These are phyloP conservation scores for Chouioia cunea DNA, from an alignment of 2,888 invertebrate genomes.

Conservation along the genomic window DNA sequence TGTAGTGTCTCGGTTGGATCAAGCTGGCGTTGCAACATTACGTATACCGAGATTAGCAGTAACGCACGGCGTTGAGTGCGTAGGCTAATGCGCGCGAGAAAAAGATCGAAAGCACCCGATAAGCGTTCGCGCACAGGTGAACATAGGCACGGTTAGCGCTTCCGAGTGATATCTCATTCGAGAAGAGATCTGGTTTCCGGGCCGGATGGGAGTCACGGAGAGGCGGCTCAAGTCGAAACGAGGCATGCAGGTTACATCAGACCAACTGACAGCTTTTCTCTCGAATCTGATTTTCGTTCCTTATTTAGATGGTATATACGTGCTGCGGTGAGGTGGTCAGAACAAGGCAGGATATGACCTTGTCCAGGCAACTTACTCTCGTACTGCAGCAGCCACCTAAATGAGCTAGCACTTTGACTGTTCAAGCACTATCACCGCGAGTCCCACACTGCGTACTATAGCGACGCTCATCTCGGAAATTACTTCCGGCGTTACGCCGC, in stretches of 20 bases:
- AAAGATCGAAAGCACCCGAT: slow-evolving; percentile 50
- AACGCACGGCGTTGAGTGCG: slow-evolving; percentile 47
- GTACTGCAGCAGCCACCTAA: slow-evolving; percentile 54
- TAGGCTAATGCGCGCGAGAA: slow-evolving; percentile 34
- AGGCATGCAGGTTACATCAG: too few relatives aligned
- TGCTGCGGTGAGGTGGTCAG: too few relatives aligned
- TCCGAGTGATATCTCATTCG: slow-evolving; percentile 38
- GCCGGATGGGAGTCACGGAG: slow-evolving; percentile 7
- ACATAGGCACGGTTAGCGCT: not conserved
- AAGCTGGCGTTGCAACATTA: too few relatives aligned
- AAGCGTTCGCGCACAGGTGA: slow-evolving; percentile 37
- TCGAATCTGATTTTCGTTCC: too few relatives aligned
- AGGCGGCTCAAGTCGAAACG: too few relatives aligned
- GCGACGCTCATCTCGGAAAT: slow-evolving; percentile 67
- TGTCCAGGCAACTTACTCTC: slow-evolving; percentile 11
- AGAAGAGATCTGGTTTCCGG: slow-evolving; percentile 39
- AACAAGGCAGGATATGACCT: slow-evolving; percentile 68
- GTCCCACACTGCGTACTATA: slow-evolving; percentile 51
- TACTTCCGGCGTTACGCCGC: slow-evolving; percentile 64
- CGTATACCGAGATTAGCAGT: too few relatives aligned
- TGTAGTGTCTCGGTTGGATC: too few relatives aligned
- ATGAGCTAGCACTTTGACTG: slow-evolving; percentile 68
- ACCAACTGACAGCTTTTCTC: too few relatives aligned
- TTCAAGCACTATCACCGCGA: slow-evolving; percentile 66
- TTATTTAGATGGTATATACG: too few relatives aligned